phyloP scores from a whole-genome alignment of 2,113 vertebrate species.

The Sebastes fasciatus region DNA sequence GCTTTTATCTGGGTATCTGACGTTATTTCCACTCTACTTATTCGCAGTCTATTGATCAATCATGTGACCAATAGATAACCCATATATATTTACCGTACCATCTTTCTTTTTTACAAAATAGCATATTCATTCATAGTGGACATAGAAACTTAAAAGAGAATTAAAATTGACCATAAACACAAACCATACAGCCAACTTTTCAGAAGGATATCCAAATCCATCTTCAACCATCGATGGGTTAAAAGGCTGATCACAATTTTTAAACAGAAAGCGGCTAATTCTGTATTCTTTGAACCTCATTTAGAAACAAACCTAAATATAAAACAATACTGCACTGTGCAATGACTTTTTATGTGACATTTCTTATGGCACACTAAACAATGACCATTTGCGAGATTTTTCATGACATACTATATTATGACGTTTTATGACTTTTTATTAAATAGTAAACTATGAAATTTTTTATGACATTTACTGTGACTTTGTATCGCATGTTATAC shows the following conservation, averaged over 20 bases:
- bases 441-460: no score
- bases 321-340: no score
- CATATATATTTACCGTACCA: background rate
- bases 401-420: no score
- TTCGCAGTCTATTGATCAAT: background rate
- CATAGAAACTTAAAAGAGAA: background rate
- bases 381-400: no score
- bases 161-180: no score
- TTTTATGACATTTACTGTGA: no score
- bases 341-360: no score
- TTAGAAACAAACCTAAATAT: background rate
- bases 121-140: background rate
- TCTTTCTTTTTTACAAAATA: background rate
- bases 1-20: background rate
- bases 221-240: background rate
- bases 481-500: no score
- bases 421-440: no score
- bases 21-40: background rate
- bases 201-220: no score
- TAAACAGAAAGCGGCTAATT: background rate
- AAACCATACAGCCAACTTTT: no score
- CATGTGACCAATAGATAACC: background rate
- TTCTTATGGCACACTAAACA: no score
- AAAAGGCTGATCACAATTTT: background rate
- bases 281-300: background rate